Percentiles rank a stretch among this genome's conserved stretches.
These are phyloP conservation scores for Prionace glauca DNA, from an alignment of 2,797 vertebrate genomes.

Conservation along the genomic window DNA sequence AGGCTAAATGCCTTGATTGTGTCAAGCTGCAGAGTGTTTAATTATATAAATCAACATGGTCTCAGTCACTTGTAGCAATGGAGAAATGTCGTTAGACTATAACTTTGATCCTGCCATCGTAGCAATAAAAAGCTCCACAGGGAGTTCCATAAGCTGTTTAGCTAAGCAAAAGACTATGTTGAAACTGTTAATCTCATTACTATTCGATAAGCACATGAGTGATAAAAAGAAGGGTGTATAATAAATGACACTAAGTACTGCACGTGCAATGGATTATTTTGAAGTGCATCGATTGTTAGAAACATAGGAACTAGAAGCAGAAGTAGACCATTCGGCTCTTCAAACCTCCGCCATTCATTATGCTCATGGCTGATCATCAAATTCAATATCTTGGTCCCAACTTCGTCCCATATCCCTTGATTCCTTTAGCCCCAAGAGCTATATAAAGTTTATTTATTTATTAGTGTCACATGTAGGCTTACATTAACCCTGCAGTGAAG, in stretches of 20 bases:
- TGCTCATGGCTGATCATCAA: too few species aligned
- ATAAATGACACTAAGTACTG: background rate
- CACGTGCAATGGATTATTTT: background rate
- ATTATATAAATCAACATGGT: constrained; percentile 8
- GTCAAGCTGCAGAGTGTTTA: background rate
- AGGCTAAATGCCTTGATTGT: background rate
- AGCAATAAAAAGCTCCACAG: background rate
- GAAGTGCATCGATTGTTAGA: background rate
- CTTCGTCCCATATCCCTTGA: too few species aligned
- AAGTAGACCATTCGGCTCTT: too few species aligned
- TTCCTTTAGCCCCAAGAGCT: too few species aligned
- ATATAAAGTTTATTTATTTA: too few species aligned
- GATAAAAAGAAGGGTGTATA: background rate
- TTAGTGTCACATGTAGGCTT: too few species aligned
- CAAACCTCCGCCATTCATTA: too few species aligned
- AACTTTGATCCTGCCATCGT: background rate
- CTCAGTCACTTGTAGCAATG: background rate
- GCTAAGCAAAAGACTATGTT: background rate
- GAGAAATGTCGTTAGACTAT: background rate
- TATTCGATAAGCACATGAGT: background rate
- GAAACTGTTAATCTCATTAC: background rate
- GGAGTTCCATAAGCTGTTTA: background rate
- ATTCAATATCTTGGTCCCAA: too few species aligned
- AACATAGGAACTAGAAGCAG: too few species aligned
- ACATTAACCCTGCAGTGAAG: too few species aligned